Conservation (phyloP, 2,797 vertebrate species). For the Forpus xanthops region DNA sequence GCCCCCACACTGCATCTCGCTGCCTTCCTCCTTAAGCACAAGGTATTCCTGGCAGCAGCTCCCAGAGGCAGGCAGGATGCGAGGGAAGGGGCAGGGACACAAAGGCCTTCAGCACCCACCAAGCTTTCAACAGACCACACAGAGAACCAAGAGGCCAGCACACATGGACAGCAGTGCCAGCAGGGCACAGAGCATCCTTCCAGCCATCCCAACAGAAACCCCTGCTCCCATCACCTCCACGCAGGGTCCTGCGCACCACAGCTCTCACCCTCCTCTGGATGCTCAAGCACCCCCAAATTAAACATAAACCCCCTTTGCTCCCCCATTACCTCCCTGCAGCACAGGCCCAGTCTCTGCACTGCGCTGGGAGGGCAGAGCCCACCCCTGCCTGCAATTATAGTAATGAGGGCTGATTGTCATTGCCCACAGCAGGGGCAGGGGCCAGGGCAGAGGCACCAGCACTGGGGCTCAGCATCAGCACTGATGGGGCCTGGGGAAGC, state of each 20-base stretch:
- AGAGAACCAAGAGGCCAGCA: not conserved
- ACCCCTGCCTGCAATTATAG: not conserved
- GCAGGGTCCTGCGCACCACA: fast-evolving
- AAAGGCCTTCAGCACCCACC: too few species aligned
- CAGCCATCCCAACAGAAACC: fast-evolving
- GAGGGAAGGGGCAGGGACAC: not conserved
- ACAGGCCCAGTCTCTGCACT: fast-evolving
- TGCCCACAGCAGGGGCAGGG: not conserved
- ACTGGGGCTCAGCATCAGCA: not conserved
- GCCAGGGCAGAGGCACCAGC: not conserved
- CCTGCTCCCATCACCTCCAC: not conserved
- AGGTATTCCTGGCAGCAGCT: fast-evolving
- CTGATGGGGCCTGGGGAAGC: not conserved
- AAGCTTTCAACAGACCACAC: not conserved
- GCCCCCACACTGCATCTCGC: not conserved
- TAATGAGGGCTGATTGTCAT: not conserved
- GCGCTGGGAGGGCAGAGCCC: not conserved
- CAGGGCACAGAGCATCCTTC: not conserved
- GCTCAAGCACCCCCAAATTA: not conserved
- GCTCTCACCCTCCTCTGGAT: not conserved
- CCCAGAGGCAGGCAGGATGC: not conserved
- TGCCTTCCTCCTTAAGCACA: not conserved
- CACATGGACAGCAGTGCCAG: fast-evolving
- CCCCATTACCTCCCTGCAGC: not conserved
- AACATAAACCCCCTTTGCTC: not conserved